A percentile compares a stretch with the other conserved stretches of the same genome.
Conservation (phyloP, 2,888 invertebrate genomes). For the Drepana falcataria region DNA sequence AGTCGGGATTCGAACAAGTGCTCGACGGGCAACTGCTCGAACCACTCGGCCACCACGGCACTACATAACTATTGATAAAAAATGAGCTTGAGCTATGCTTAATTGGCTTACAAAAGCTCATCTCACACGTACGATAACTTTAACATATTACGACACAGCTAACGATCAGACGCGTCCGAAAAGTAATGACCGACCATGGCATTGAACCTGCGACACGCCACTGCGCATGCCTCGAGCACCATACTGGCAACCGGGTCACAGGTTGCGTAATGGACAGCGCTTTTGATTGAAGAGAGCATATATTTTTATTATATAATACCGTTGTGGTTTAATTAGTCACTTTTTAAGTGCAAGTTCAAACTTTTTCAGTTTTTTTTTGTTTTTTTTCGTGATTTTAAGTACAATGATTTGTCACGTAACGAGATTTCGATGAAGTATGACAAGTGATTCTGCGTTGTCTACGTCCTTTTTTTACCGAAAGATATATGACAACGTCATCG, state of each 20-base stretch:
- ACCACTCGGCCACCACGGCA: too few relatives aligned
- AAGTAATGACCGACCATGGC: slow-evolving; percentile 43
- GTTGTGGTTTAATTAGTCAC: slow-evolving; percentile 7
- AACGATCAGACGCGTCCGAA: slow-evolving; percentile 24
- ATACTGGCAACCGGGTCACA: slow-evolving; percentile 25
- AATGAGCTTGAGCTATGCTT: neutral
- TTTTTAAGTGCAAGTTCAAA: too few relatives aligned
- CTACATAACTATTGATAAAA: neutral
- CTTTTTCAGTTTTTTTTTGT: too few relatives aligned
- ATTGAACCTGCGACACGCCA: slow-evolving; percentile 41
- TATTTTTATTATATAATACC: slow-evolving; percentile 9
- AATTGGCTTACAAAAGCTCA: neutral
- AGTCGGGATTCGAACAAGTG: too few relatives aligned
- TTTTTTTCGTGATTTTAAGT: too few relatives aligned
- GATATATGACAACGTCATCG: too few relatives aligned
- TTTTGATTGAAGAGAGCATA: slow-evolving; percentile 8
- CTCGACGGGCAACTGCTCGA: too few relatives aligned
- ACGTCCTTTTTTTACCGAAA: too few relatives aligned
- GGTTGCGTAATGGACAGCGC: slow-evolving; percentile 1
- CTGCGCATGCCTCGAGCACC: slow-evolving; percentile 26
- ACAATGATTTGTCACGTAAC: too few relatives aligned
- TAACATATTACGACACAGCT: slow-evolving; percentile 24
- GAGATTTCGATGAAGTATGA: too few relatives aligned
- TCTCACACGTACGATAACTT: slow-evolving; percentile 13
- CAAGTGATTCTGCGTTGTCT: too few relatives aligned